Conservation (phyloP, 1,140 invertebrate genomes). For the Drosophila pruinosa region DNA sequence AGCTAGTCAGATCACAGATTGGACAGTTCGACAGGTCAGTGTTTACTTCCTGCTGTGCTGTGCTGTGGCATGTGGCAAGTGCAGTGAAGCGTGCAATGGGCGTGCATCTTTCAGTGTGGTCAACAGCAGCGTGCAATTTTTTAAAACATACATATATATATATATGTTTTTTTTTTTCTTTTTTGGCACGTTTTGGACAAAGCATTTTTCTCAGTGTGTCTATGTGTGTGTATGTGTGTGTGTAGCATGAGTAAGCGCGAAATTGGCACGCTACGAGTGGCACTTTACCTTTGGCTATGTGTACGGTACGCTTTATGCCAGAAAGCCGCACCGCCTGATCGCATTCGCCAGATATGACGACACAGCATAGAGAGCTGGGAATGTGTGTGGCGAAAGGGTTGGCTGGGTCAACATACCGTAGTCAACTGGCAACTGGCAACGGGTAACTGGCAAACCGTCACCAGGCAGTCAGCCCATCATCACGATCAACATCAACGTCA, state of each 20-base stretch:
- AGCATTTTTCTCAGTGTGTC: neutral
- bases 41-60: slow-evolving; percentile 8
- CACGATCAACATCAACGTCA: slow-evolving; percentile 12
- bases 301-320: slow-evolving; percentile 10
- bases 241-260: slow-evolving; percentile 13
- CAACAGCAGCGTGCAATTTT: slow-evolving; percentile 4
- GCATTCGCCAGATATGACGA: slow-evolving; percentile 29
- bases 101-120: slow-evolving; percentile 22
- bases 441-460: neutral
- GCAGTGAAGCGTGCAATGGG: slow-evolving; percentile 4
- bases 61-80: neutral
- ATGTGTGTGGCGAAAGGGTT: neutral
- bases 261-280: slow-evolving; percentile 11
- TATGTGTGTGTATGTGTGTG: neutral
- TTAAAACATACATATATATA: too few species aligned
- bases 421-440: neutral
- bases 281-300: neutral
- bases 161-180: too few species aligned
- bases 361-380: neutral
- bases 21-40: slow-evolving; percentile 13
- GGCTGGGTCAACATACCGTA: slow-evolving; percentile 36
- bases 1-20: neutral
- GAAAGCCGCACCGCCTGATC: slow-evolving; percentile 14
- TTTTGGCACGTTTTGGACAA: slow-evolving; percentile 15
- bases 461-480: slow-evolving; percentile 7